Evolutionary conservation across 2,113 vertebrate species (phyloP).

Genomic region (Apeltes quadracus): DNA sequence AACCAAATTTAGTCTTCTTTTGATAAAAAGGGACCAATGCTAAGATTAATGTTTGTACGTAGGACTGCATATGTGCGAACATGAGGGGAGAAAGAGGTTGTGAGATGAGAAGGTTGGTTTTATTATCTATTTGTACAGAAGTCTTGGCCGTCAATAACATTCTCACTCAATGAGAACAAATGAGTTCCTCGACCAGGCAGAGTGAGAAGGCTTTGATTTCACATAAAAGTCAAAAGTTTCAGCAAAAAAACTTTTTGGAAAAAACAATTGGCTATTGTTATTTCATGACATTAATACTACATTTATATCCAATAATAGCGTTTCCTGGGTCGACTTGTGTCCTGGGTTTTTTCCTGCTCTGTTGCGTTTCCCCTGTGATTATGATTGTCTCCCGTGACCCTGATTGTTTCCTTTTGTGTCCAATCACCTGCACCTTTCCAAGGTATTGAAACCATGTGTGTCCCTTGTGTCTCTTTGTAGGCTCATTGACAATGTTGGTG

Average conservation of each 20-base stretch:
- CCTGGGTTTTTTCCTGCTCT: too few species aligned
- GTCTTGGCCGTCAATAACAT: conserved; percentile 59
- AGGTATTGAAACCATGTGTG: too few species aligned
- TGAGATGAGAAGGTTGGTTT: conserved; percentile 23
- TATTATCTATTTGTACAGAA: conserved; percentile 52
- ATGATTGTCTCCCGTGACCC: too few species aligned
- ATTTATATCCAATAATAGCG: neutral
- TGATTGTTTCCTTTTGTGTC: too few species aligned
- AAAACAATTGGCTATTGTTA: neutral
- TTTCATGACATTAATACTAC: neutral
- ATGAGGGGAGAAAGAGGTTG: conserved; percentile 24
- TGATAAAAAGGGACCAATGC: conserved; percentile 55
- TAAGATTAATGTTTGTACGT: conserved; percentile 48
- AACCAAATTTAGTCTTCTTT: conserved; percentile 63
- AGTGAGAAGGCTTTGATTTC: conserved; percentile 44
- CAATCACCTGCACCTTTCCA: too few species aligned
- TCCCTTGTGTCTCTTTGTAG: too few species aligned
- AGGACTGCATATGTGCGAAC: conserved; percentile 38
- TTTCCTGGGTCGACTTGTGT: too few species aligned
- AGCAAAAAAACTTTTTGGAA: conserved; percentile 9
- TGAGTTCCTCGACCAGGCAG: conserved; percentile 44
- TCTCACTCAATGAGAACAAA: conserved; percentile 59
- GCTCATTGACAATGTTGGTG: too few species aligned
- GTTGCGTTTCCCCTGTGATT: too few species aligned
- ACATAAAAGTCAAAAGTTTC: conserved; percentile 33